A percentile compares a stretch with the other conserved stretches of the same genome.
Conservation (phyloP, 2,888 invertebrate genomes). For the Eumerus sabulonum region DNA sequence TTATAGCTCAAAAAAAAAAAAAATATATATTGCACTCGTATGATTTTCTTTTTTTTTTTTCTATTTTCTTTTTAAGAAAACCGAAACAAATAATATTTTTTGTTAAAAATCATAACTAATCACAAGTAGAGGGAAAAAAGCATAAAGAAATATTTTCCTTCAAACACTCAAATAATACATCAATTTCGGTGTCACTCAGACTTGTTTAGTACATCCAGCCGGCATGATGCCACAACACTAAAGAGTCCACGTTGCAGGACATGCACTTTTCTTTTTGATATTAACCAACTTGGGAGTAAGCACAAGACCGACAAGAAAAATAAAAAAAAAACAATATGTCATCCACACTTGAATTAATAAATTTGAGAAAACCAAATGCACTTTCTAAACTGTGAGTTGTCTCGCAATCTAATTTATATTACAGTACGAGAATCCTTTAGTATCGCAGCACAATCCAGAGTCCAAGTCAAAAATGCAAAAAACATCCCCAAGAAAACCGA, state of each 20-base stretch:
- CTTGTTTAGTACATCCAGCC: constrained; percentile 31
- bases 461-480: constrained; percentile 27
- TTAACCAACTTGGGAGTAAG: too few relatives aligned
- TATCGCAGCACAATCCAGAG: constrained; percentile 29
- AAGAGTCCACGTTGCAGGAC: constrained; percentile 31
- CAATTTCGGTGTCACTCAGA: too few relatives aligned
- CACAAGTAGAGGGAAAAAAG: constrained; percentile 5
- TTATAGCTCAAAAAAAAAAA: constrained; percentile 13
- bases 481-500: background rate
- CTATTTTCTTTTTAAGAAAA: constrained; percentile 1
- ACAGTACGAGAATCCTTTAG: constrained; percentile 26
- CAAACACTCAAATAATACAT: too few relatives aligned
- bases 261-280: background rate
- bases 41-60: too few relatives aligned
- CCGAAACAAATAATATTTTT: background rate
- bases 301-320: too few relatives aligned
- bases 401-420: background rate
- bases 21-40: constrained; percentile 42
- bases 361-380: background rate
- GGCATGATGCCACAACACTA: constrained; percentile 37
- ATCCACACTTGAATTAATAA: too few relatives aligned
- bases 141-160: background rate
- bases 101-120: background rate
- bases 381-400: background rate
- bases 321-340: too few relatives aligned